phyloP scores from a whole-genome alignment of 1,140 invertebrate species.

The Drosophila tristis region DNA sequence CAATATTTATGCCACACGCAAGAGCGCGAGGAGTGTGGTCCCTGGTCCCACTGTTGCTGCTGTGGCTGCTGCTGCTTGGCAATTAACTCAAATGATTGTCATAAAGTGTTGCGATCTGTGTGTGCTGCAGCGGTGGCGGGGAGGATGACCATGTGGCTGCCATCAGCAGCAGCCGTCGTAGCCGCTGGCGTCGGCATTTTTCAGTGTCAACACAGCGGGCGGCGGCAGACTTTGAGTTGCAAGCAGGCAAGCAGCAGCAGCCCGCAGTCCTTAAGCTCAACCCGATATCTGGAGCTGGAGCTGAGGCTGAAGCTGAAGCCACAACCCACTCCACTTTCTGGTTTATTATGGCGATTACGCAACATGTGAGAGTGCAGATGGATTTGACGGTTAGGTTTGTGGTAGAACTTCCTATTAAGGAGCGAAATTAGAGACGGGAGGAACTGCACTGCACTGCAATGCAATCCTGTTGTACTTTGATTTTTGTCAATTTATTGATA shows the following conservation, averaged over 20 bases:
- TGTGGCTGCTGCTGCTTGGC: slow-evolving; percentile 20
- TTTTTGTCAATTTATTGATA: slow-evolving; percentile 49
- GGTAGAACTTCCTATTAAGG: not conserved
- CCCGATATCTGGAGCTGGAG: too few species aligned
- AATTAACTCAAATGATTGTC: slow-evolving; percentile 81
- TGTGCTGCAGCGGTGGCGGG: slow-evolving; percentile 27
- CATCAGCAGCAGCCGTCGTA: slow-evolving; percentile 40
- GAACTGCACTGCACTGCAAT: slow-evolving; percentile 4
- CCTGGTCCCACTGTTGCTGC: slow-evolving; percentile 37
- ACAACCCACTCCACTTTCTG: slow-evolving; percentile 24
- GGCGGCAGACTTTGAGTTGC: slow-evolving; percentile 60
- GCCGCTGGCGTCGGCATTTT: slow-evolving; percentile 57
- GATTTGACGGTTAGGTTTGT: not conserved
- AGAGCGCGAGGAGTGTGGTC: slow-evolving; percentile 55
- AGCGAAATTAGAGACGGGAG: not conserved
- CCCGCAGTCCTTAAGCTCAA: too few species aligned
- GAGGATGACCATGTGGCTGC: not conserved
- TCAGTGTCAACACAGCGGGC: slow-evolving; percentile 78
- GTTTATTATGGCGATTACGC: slow-evolving; percentile 69
- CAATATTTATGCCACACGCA: slow-evolving; percentile 75
- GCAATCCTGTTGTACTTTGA: slow-evolving; percentile 41
- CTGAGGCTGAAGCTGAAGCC: too few species aligned
- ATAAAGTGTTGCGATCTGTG: slow-evolving; percentile 65
- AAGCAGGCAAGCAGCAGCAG: not conserved
- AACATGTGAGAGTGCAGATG: slow-evolving; percentile 37